phyloP scores from a whole-genome alignment of 2,888 invertebrate genomes.

The Minunthozetes semirufus region DNA sequence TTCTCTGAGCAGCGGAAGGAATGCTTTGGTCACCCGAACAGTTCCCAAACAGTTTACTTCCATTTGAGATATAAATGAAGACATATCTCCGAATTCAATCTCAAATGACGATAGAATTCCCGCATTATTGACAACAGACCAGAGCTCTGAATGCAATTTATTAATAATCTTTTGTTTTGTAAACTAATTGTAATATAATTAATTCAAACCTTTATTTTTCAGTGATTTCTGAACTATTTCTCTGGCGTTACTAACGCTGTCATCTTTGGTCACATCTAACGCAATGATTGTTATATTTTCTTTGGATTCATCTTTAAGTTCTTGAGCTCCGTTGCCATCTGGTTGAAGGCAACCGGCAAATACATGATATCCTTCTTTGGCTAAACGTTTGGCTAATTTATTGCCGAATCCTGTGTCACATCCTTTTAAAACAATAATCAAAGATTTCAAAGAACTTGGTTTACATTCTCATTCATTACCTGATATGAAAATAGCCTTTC shows the following conservation, averaged over 20 bases:
- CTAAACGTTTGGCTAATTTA: conserved; percentile 46
- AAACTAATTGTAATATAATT: not conserved
- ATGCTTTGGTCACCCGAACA: conserved; percentile 47
- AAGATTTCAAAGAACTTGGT: no score
- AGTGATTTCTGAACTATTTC: conserved; percentile 35
- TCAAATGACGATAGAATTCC: conserved; percentile 51
- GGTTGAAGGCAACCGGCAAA: conserved; percentile 49
- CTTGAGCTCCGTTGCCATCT: conserved; percentile 46
- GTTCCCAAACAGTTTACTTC: conserved; percentile 47
- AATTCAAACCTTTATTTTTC: not conserved
- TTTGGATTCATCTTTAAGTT: conserved; percentile 44
- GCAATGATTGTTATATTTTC: conserved; percentile 47
- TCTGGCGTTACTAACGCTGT: conserved; percentile 38
- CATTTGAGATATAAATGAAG: conserved; percentile 46
- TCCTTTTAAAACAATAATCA: no score
- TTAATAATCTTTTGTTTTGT: not conserved
- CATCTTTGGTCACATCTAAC: conserved; percentile 49
- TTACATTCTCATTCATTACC: no score
- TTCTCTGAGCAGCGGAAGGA: conserved; percentile 46
- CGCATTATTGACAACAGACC: conserved; percentile 54
- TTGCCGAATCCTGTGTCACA: conserved; percentile 49
- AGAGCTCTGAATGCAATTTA: conserved; percentile 47
- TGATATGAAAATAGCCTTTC: conserved; percentile 28
- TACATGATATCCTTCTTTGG: conserved; percentile 46
- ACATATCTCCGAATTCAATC: conserved; percentile 51